phyloP scores from a whole-genome alignment of 37 sponge, comb jelly and placozoan genomes.

The Agelas oroides region DNA sequence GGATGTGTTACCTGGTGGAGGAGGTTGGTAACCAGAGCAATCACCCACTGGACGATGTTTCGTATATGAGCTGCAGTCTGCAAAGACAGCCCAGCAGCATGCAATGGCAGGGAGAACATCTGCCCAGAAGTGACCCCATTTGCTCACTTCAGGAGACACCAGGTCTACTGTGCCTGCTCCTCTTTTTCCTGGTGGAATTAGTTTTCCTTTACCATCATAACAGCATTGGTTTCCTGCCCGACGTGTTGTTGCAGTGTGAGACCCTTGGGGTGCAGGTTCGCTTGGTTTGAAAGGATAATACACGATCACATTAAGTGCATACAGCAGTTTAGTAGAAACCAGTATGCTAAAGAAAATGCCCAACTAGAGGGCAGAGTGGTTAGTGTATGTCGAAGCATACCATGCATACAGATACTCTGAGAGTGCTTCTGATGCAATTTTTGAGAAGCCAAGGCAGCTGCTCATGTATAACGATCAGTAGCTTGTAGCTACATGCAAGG shows the following conservation, averaged over 20 bases:
- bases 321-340: too few species aligned
- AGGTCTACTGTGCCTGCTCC: conserved; percentile 54
- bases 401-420: too few species aligned
- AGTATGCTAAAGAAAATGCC: too few species aligned
- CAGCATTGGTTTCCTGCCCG: conserved; percentile 45
- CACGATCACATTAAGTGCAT: too few species aligned
- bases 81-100: conserved; percentile 18
- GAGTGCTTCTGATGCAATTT: too few species aligned
- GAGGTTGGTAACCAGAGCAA: conserved; percentile 4
- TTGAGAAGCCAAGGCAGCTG: too few species aligned
- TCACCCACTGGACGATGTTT: conserved; percentile 35
- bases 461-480: too few species aligned
- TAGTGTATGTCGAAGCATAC: too few species aligned
- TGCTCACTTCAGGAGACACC: conserved; percentile 7
- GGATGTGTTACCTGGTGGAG: conserved; percentile 58
- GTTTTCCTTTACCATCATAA: conserved; percentile 26
- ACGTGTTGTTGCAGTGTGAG: neutral
- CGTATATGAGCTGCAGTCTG: conserved; percentile 29
- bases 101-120: conserved; percentile 35
- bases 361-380: too few species aligned
- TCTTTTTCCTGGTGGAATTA: neutral
- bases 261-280: neutral
- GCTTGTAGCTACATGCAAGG: too few species aligned
- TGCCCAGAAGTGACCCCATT: conserved; percentile 4
- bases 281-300: too few species aligned